These are phyloP conservation scores for Takifugu ocellatus DNA, from an alignment of 2,797 vertebrate genomes.

Conservation along the genomic window DNA sequence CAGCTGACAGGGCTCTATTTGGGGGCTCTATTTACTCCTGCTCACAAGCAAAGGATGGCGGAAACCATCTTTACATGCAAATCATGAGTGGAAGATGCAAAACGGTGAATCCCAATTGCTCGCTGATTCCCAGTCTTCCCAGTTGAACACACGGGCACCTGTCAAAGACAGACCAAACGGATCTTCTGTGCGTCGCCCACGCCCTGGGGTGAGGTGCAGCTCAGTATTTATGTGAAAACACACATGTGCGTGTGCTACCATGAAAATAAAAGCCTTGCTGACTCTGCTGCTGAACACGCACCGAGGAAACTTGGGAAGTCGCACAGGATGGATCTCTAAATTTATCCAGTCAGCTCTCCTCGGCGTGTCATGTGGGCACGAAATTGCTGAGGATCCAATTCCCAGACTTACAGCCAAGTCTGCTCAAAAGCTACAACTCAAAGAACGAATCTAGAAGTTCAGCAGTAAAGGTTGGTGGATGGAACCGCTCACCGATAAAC, in stretches of 20 bases:
- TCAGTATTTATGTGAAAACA: constrained; percentile 28
- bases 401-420: constrained; percentile 6
- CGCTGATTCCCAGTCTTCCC: too few relatives aligned
- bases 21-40: too few relatives aligned
- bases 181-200: background rate
- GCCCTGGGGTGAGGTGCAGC: background rate
- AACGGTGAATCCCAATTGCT: too few relatives aligned
- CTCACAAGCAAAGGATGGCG: background rate
- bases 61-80: background rate
- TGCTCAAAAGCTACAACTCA: background rate
- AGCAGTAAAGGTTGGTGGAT: too few relatives aligned
- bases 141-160: background rate
- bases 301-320: constrained; percentile 23
- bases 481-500: background rate
- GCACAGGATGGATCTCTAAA: constrained; percentile 60
- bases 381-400: constrained; percentile 65
- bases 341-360: constrained; percentile 67
- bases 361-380: constrained; percentile 56
- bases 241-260: background rate
- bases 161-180: background rate
- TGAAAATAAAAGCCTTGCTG: constrained; percentile 1
- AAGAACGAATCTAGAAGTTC: background rate
- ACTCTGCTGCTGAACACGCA: constrained; percentile 6
- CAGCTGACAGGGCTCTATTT: constrained; percentile 6
- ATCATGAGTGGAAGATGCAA: background rate